phyloP scores from a whole-genome alignment of 1,140 invertebrate species.

The Leptinotarsa defecta region DNA sequence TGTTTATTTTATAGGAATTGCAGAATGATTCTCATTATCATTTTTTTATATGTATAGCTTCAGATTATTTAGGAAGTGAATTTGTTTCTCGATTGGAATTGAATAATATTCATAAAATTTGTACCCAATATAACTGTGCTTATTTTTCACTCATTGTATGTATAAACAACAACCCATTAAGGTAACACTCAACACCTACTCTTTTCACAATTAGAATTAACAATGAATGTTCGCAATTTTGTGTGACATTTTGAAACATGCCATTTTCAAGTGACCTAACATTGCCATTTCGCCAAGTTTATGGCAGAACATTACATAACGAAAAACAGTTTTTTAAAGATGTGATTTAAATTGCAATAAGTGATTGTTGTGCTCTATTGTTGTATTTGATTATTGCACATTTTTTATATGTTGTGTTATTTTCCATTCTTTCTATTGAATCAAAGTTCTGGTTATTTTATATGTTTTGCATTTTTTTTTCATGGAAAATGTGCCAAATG shows the following conservation, averaged over 20 bases:
- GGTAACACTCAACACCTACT: not conserved
- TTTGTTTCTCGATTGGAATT: not conserved
- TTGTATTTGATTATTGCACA: slow-evolving; percentile 38
- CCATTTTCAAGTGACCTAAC: slow-evolving; percentile 28
- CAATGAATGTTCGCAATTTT: slow-evolving; percentile 25
- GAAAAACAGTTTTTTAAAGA: slow-evolving; percentile 42
- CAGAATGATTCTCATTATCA: too few relatives aligned
- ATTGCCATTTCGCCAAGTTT: slow-evolving; percentile 39
- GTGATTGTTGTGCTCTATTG: slow-evolving; percentile 48
- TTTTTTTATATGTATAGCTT: not conserved
- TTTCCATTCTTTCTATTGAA: slow-evolving; percentile 28
- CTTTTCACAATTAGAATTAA: not conserved
- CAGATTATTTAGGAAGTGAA: not conserved
- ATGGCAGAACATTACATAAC: slow-evolving; percentile 30
- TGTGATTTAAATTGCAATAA: slow-evolving; percentile 53
- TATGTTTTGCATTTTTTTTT: slow-evolving; percentile 19
- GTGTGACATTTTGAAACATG: slow-evolving; percentile 31
- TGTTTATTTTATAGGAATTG: too few relatives aligned
- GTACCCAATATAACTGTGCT: not conserved
- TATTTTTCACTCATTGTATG: not conserved
- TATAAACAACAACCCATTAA: not conserved
- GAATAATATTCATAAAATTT: slow-evolving; percentile 19
- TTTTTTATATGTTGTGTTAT: slow-evolving; percentile 25
- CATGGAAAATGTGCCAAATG: slow-evolving; percentile 40
- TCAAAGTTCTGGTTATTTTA: not conserved